phyloP scores from a whole-genome alignment of 2,797 vertebrate species.

The Graptemys geographica region DNA sequence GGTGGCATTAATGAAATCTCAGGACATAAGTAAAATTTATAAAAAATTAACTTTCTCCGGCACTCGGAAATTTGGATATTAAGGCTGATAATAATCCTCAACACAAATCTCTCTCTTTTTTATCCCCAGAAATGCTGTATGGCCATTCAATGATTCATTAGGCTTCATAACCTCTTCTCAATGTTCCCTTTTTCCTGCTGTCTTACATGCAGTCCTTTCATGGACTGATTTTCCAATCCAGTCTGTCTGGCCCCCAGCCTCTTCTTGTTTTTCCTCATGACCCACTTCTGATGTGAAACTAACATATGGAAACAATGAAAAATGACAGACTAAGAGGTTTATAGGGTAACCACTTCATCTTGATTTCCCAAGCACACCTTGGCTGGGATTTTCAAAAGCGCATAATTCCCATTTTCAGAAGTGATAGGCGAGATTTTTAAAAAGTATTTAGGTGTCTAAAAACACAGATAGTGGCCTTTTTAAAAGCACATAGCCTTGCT shows the following conservation, averaged over 20 bases:
- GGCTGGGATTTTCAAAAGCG: not conserved
- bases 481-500: not conserved
- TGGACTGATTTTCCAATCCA: constrained; percentile 35
- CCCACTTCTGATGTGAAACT: not conserved
- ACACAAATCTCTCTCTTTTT: not conserved
- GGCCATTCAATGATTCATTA: not conserved
- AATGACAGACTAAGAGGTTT: not conserved
- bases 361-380: not conserved
- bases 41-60: not conserved
- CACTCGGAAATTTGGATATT: not conserved
- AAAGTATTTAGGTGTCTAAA: fast-evolving
- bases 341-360: not conserved
- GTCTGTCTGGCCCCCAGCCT: not conserved
- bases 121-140: not conserved
- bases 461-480: not conserved
- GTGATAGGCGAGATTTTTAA: not conserved
- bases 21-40: not conserved
- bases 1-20: not conserved
- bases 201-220: constrained; percentile 1
- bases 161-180: constrained; percentile 25
- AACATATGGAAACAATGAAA: not conserved
- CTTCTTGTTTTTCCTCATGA: not conserved
- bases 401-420: not conserved
- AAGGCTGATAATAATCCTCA: constrained; percentile 17
- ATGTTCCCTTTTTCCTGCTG: not conserved